phyloP scores from a whole-genome alignment of 2,888 invertebrate genomes.

The Dryobotodes eremita region DNA sequence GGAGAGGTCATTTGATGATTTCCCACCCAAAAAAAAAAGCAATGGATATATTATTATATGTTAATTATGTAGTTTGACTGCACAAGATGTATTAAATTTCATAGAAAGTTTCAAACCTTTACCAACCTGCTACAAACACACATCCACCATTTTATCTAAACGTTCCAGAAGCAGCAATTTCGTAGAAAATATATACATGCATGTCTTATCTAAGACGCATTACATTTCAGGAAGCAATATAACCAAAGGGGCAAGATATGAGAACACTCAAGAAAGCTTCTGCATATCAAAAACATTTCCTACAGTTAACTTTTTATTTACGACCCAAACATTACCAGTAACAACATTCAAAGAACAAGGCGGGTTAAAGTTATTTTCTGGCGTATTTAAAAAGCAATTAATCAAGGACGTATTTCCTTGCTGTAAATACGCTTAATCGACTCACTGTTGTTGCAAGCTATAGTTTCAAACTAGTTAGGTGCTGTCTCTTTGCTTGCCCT shows the following conservation, averaged over 20 bases:
- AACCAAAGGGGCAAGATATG: constrained; percentile 21
- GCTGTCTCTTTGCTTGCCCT: neutral
- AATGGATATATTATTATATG: no score
- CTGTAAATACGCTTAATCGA: constrained; percentile 26
- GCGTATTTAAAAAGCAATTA: constrained; percentile 48
- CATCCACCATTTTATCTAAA: constrained; percentile 6
- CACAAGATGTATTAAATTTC: no score
- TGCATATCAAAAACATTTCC: constrained; percentile 10
- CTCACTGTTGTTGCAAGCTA: constrained; percentile 5
- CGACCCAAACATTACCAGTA: neutral
- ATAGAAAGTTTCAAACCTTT: neutral
- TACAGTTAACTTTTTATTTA: neutral
- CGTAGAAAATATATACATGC: neutral
- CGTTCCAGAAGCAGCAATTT: neutral
- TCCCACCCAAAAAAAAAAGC: no score
- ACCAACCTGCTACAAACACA: neutral
- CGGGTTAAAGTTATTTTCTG: constrained; percentile 21
- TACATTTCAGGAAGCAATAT: constrained; percentile 34
- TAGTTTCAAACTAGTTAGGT: constrained; percentile 9
- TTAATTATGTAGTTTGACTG: no score
- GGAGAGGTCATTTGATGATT: no score
- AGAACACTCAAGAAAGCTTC: neutral
- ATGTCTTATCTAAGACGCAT: constrained; percentile 33
- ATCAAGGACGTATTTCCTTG: constrained; percentile 33
- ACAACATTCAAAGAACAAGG: constrained; percentile 8